A percentile compares a stretch with the other conserved stretches of the same genome.
These are phyloP conservation scores for Harpagifer antarcticus DNA, from an alignment of 2,797 vertebrate species.

Conservation along the genomic window DNA sequence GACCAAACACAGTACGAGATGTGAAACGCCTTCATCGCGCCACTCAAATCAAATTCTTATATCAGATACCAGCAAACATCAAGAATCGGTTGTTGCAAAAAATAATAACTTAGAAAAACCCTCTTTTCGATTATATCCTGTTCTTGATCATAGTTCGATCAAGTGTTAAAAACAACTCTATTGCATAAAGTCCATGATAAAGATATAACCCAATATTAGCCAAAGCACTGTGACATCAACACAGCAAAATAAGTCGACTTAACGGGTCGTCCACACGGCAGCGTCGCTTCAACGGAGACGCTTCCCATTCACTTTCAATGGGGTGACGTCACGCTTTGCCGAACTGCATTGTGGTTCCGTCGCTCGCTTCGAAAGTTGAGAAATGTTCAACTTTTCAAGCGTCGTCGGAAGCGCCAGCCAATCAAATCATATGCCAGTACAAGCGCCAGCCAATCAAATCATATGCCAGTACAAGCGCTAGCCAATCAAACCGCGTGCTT, in stretches of 20 bases:
- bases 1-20: constrained; percentile 10
- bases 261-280: too few relatives aligned
- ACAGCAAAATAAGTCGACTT: constrained; percentile 37
- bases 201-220: constrained; percentile 30
- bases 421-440: too few relatives aligned
- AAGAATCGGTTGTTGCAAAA: constrained; percentile 10
- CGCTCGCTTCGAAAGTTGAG: too few relatives aligned
- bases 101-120: constrained; percentile 56
- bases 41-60: not conserved
- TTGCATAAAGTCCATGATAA: not conserved
- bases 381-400: too few relatives aligned
- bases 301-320: too few relatives aligned
- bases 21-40: not conserved
- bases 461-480: too few relatives aligned
- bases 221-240: constrained; percentile 33
- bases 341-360: too few relatives aligned
- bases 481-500: too few relatives aligned
- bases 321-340: too few relatives aligned
- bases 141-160: constrained; percentile 17
- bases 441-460: too few relatives aligned
- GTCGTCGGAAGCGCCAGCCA: too few relatives aligned
- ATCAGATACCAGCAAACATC: not conserved
- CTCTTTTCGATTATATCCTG: constrained; percentile 4
- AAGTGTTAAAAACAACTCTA: not conserved
- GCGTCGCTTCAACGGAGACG: too few relatives aligned